Percentiles rank a stretch among this genome's conserved stretches.
These are phyloP conservation scores for Galerucella nymphaeae DNA, from an alignment of 2,888 invertebrate genomes.

Conservation along the genomic window DNA sequence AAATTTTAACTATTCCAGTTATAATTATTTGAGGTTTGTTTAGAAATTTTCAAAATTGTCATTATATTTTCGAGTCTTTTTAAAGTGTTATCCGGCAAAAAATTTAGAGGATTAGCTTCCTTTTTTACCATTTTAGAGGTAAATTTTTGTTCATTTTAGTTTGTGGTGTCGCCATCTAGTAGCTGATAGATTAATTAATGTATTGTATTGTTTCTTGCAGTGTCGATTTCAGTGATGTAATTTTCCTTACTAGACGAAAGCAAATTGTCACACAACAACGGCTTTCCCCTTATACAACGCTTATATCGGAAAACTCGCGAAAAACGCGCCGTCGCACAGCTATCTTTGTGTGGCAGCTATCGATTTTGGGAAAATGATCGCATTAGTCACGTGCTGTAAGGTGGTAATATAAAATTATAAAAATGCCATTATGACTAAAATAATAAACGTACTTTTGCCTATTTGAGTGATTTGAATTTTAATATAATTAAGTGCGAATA, in stretches of 20 bases:
- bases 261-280: background rate
- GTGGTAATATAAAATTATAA: slow-evolving; percentile 14
- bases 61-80: too few species aligned
- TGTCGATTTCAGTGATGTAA: background rate
- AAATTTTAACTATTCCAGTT: background rate
- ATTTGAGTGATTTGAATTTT: slow-evolving; percentile 17
- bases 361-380: slow-evolving; percentile 29
- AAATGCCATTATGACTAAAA: slow-evolving; percentile 18
- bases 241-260: background rate
- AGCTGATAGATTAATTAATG: background rate
- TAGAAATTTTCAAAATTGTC: too few species aligned
- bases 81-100: too few species aligned
- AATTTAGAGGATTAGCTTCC: too few species aligned
- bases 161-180: background rate
- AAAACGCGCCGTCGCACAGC: background rate
- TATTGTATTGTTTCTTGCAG: too few species aligned
- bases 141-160: background rate
- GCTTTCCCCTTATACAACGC: background rate
- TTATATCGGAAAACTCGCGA: background rate
- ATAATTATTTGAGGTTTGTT: too few species aligned
- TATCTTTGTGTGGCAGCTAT: slow-evolving; percentile 3
- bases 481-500: slow-evolving; percentile 36
- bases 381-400: slow-evolving; percentile 34
- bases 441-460: slow-evolving; percentile 9
- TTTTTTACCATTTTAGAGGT: too few species aligned